Percentiles rank a stretch among this genome's conserved stretches.
Conservation (phyloP, 2,113 vertebrate species). For the Puma concolor region DNA sequence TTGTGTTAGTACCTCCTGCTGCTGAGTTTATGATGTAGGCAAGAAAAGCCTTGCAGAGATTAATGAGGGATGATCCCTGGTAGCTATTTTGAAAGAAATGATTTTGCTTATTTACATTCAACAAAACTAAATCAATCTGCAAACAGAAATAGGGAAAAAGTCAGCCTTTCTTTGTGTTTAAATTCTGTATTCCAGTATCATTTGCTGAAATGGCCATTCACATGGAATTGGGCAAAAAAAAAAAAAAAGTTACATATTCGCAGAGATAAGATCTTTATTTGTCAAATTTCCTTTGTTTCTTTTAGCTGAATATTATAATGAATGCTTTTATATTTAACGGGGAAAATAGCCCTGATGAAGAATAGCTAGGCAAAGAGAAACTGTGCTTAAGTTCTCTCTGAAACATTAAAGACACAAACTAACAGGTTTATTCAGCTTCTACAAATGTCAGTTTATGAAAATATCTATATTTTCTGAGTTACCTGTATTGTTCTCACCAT, state of each 20-base stretch:
- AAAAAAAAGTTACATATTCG: neutral
- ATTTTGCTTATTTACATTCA: constrained; percentile 59
- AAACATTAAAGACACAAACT: neutral
- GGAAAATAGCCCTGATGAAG: constrained; percentile 17
- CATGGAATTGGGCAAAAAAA: neutral
- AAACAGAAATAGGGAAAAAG: neutral
- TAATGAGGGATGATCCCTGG: constrained; percentile 42
- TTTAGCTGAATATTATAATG: constrained; percentile 12
- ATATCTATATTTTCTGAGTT: neutral
- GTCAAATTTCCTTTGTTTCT: constrained; percentile 4
- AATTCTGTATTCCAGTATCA: constrained; percentile 42
- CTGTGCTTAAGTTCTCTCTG: neutral
- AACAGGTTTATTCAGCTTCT: neutral
- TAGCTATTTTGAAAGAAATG: constrained; percentile 66
- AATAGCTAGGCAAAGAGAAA: neutral
- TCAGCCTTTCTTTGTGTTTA: constrained; percentile 5
- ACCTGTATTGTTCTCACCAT: neutral
- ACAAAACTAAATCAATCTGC: constrained; percentile 12
- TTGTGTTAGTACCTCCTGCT: constrained; percentile 3
- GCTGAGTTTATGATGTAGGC: constrained; percentile 24
- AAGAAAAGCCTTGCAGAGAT: constrained; percentile 34
- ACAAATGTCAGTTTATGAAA: neutral
- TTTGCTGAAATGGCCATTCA: constrained; percentile 48
- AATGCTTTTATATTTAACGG: constrained; percentile 10
- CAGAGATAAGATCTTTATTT: neutral